These are phyloP conservation scores for Eremobia ochroleuca DNA, from an alignment of 2,888 invertebrate species.

Conservation along the genomic window DNA sequence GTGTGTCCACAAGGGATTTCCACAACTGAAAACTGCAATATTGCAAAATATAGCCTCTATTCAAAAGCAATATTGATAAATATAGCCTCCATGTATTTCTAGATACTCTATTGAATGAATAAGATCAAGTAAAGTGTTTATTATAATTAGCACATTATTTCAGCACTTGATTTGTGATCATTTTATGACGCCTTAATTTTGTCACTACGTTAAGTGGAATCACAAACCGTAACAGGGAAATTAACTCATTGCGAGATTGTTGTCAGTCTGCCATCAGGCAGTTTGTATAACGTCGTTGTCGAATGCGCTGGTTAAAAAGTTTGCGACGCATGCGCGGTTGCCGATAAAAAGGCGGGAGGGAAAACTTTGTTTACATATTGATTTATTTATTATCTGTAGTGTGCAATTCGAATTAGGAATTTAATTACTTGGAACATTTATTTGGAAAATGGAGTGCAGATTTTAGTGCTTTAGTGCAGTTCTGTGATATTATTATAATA, in stretches of 20 bases:
- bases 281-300: constrained; percentile 79
- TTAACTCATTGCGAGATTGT: constrained; percentile 76
- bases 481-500: constrained; percentile 33
- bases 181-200: constrained; percentile 45
- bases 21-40: constrained; percentile 6
- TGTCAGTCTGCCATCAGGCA: constrained; percentile 75
- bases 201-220: constrained; percentile 69
- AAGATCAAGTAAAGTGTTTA: constrained; percentile 6
- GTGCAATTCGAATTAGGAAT: constrained; percentile 17
- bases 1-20: constrained; percentile 12
- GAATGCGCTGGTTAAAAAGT: constrained; percentile 82
- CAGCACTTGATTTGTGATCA: constrained; percentile 39
- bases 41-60: not conserved
- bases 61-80: not conserved
- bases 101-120: not conserved
- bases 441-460: constrained; percentile 30
- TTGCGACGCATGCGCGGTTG: constrained; percentile 75
- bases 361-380: constrained; percentile 61
- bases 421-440: not conserved
- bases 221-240: constrained; percentile 75
- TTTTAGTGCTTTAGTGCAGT: constrained; percentile 45
- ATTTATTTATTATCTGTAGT: constrained; percentile 23
- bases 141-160: constrained; percentile 31
- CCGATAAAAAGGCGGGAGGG: constrained; percentile 76
- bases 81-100: not conserved